Evolutionary conservation across 2,888 invertebrate species (phyloP), one percentile per base, ranked within the genome.

Genomic region (Lasioglossum figueresi): DNA sequence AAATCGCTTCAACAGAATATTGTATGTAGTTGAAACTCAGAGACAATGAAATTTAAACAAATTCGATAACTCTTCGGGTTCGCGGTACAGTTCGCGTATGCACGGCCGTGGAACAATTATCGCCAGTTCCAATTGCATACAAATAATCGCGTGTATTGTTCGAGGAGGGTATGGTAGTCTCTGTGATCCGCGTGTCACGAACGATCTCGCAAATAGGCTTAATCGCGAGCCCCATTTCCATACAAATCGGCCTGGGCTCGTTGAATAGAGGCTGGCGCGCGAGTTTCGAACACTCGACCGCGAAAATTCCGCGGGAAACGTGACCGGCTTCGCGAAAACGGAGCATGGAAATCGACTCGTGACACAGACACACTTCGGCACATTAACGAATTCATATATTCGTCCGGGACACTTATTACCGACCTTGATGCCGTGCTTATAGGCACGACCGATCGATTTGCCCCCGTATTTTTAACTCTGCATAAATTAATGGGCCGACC

Each of bases 381-480:
- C 45, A 82, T 89, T 80, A 79, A 74, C 66, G 66, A 82, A 82
- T 88, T 82, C 88, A 77, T 88, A 34, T 74, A 81, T 89, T 88
- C 78, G 59, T 66, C 16, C 76, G 68, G 74, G 80, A 82, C 82
- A 83, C 87, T 88, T 85, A 83, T 79, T 52, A 31, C 75, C 87
- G 85, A 85, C 89, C 89, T 89, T 89, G 89, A 80, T 83, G 80
- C 72, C 37, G 52, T 23, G 59, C 52, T 74, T 68, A 80, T 79
- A 83, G 77, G 76, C 79, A 31, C 76, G 48, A 63, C 72, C 88
- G 85, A 90, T 90, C 89, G 91, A 90, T 87, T 73, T 40, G n/a
- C 79, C 83, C 85, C 72, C 86, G 86, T 92, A 92, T 92, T 92
- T 93, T 92, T 90, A 91, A 91, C 89, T 48, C 82, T 79, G 88